These are phyloP conservation scores for Smittia aterrima DNA, from an alignment of 2,888 invertebrate genomes.

Conservation along the genomic window DNA sequence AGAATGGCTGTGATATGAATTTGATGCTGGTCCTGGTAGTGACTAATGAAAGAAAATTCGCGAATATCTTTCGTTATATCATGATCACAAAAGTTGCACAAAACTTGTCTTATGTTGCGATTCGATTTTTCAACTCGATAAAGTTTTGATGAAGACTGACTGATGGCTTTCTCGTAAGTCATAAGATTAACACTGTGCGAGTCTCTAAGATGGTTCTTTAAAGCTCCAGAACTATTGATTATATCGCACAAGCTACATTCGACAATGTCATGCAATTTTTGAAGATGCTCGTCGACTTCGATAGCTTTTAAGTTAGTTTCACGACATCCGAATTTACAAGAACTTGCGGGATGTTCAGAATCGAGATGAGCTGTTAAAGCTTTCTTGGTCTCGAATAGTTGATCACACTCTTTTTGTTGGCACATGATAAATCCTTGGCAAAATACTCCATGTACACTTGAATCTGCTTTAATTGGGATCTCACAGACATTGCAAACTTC, in stretches of 20 bases:
- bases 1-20: slow-evolving; percentile 23
- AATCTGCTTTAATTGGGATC: slow-evolving; percentile 10
- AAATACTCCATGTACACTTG: slow-evolving; percentile 23
- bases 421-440: slow-evolving; percentile 35
- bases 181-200: slow-evolving; percentile 39
- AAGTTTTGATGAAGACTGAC: slow-evolving; percentile 5
- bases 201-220: slow-evolving; percentile 33
- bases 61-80: slow-evolving; percentile 27
- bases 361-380: slow-evolving; percentile 1
- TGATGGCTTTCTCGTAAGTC: slow-evolving; percentile 36
- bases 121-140: slow-evolving; percentile 23
- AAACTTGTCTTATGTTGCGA: background rate
- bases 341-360: background rate
- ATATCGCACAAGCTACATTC: slow-evolving; percentile 28
- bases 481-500: slow-evolving; percentile 36
- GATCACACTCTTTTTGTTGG: slow-evolving; percentile 17
- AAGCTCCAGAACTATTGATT: slow-evolving; percentile 8
- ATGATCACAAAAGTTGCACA: slow-evolving; percentile 40
- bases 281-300: slow-evolving; percentile 26
- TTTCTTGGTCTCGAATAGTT: background rate
- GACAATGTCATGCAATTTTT: slow-evolving; percentile 26
- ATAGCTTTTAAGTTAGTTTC: slow-evolving; percentile 10
- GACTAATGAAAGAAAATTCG: slow-evolving; percentile 30
- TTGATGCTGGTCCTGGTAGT: slow-evolving; percentile 32
- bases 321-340: slow-evolving; percentile 37